Conservation (phyloP, 2,113 vertebrate genomes). For the Azemiops feae region DNA sequence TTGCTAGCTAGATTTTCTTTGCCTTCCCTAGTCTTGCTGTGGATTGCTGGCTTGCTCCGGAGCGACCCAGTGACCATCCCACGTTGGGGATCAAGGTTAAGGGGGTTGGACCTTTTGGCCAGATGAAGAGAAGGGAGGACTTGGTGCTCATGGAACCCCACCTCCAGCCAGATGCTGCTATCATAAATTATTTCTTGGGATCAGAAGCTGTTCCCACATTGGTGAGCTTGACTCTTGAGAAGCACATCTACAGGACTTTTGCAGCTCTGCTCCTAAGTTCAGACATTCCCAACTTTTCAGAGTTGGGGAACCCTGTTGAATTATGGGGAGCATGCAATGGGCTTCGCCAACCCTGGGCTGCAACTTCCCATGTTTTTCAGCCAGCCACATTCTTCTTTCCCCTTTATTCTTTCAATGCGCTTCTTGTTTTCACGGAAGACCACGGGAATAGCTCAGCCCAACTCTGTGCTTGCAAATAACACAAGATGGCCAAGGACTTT, state of each 20-base stretch:
- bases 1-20: background rate
- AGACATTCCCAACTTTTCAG: background rate
- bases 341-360: background rate
- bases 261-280: background rate
- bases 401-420: background rate
- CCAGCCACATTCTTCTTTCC: background rate
- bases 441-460: background rate
- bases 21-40: background rate
- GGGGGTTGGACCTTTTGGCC: conserved; percentile 28
- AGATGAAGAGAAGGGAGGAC: background rate
- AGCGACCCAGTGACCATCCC: background rate
- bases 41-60: too few relatives aligned
- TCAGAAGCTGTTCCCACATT: background rate
- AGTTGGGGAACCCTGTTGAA: background rate
- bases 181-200: background rate
- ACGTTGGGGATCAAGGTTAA: background rate
- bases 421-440: background rate
- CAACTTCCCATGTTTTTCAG: background rate
- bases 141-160: background rate
- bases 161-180: background rate
- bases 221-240: background rate
- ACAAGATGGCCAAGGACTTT: background rate
- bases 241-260: background rate
- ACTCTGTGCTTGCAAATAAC: background rate
- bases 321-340: background rate